A percentile compares a stretch with the other conserved stretches of the same genome.
Evolutionary conservation across 1,140 invertebrate species (phyloP).

Genomic region (Drosophila mojavensis): DNA sequence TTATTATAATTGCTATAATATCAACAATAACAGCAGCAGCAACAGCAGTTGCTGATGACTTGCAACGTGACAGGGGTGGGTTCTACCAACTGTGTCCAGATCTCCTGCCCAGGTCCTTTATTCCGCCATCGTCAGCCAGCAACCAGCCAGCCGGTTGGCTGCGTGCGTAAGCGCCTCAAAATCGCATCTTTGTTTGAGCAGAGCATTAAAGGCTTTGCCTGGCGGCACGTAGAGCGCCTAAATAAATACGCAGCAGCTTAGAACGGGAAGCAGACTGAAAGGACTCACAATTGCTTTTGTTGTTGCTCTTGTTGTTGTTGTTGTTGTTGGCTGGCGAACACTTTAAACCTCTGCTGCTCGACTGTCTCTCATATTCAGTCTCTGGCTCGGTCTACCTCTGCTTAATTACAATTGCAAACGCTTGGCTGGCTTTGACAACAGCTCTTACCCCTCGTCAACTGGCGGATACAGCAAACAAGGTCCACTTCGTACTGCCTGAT

Average conservation of each 20-base stretch:
- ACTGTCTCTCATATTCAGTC: not conserved
- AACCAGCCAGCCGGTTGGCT: constrained; percentile 4
- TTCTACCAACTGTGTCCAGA: constrained; percentile 4
- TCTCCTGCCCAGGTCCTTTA: constrained; percentile 17
- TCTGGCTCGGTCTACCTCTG: constrained; percentile 6
- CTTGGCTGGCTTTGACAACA: constrained; percentile 59
- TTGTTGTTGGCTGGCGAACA: constrained; percentile 11
- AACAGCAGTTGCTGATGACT: constrained; percentile 52
- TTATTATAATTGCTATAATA: constrained; percentile 81
- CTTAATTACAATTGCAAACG: constrained; percentile 71
- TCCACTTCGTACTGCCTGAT: constrained; percentile 4
- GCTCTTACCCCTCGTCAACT: constrained; percentile 56
- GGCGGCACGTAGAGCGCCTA: constrained; percentile 59
- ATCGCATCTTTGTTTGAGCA: constrained; percentile 71
- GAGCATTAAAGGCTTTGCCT: constrained; percentile 72
- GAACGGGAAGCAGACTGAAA: constrained; percentile 19
- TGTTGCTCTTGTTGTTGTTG: not conserved
- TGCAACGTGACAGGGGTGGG: constrained; percentile 58
- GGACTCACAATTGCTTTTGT: constrained; percentile 10
- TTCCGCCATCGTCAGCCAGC: not conserved
- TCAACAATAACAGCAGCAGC: constrained; percentile 44
- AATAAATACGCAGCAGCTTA: constrained; percentile 58
- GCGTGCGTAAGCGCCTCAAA: constrained; percentile 66
- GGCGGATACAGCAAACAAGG: not conserved
- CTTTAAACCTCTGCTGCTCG: constrained; percentile 42